These are phyloP conservation scores for Rhagonycha fulva DNA, from an alignment of 2,888 invertebrate species.

Conservation along the genomic window DNA sequence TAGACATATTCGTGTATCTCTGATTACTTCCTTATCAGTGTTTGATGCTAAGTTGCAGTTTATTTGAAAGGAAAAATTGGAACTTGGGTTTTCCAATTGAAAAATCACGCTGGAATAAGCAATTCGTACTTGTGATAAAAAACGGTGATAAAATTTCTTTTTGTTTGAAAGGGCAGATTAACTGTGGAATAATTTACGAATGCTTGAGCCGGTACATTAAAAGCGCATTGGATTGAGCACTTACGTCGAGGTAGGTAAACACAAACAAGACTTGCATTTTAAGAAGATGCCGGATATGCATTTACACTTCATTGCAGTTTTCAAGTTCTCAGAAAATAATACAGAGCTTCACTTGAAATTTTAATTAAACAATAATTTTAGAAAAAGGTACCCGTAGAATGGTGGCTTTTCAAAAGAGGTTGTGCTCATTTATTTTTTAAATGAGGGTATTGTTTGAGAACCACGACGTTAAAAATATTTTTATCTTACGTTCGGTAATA, in stretches of 20 bases:
- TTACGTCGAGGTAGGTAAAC: not conserved
- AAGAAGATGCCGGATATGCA: not conserved
- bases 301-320: constrained; percentile 1
- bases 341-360: not conserved
- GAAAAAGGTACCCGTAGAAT: not conserved
- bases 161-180: not conserved
- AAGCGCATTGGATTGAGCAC: not conserved
- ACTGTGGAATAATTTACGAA: not conserved
- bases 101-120: not conserved
- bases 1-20: not conserved
- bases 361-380: not conserved
- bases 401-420: not conserved
- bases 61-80: not conserved
- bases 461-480: not conserved
- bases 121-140: not conserved
- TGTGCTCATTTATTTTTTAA: not conserved
- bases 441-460: not conserved
- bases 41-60: not conserved
- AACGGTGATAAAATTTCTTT: not conserved
- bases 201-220: not conserved
- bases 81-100: not conserved
- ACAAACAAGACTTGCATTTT: constrained; percentile 2
- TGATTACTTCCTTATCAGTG: not conserved
- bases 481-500: not conserved
- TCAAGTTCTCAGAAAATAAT: not conserved